Base-by-base conservation (phyloP, 2,888 invertebrate species). In the Drosophila melanocephala region DNA sequence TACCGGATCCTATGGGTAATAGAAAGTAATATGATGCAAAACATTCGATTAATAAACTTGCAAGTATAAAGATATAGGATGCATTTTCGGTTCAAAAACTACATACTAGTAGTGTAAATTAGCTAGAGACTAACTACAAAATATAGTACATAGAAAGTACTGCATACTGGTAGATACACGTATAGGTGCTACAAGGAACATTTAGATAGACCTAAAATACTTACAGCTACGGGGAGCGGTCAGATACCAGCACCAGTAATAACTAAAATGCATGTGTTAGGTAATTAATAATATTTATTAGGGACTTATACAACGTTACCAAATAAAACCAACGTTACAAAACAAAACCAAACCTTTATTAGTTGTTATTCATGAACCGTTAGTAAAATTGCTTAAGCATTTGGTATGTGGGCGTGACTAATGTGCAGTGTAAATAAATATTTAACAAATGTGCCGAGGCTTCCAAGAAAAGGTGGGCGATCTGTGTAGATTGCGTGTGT, bases 1-100 rank as follows among this genome's bases (percentile, higher is more conserved):
- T 92, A 92, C 92, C 92, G 76, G 72, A 74, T 66, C 65, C 92
- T 92, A 79, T 9, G 14, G 61, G 51, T 61, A 79, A 65, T 33
- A 81, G 39, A 84, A 67, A 64, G 78, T 59, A 84, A 73, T 80
- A 62, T 65, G 75, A 70, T 61, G 61, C 79, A 81, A 64, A 72
- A 52, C 26, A 56, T 51, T 53, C 63, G 81, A 86, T 90, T 90
- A 88, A 70, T 81, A 83, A 74, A 42, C 60, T 59, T 75, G 52
- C 51, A 62, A 35, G 30, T 37, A 50, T 53, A 69, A n/a, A 12
- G 6, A 30, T 39, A 58, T 72, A 14, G 42, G n/a, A 22, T 53
- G 19, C 47, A 5, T 26, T 14, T 55, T 30, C 16, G 26, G 16
- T 51, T 35, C 22, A 53, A 22, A 22, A 39, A 72, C 37, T 70